These are phyloP conservation scores for Charina bottae DNA, from an alignment of 2,113 vertebrate species.

Conservation along the genomic window DNA sequence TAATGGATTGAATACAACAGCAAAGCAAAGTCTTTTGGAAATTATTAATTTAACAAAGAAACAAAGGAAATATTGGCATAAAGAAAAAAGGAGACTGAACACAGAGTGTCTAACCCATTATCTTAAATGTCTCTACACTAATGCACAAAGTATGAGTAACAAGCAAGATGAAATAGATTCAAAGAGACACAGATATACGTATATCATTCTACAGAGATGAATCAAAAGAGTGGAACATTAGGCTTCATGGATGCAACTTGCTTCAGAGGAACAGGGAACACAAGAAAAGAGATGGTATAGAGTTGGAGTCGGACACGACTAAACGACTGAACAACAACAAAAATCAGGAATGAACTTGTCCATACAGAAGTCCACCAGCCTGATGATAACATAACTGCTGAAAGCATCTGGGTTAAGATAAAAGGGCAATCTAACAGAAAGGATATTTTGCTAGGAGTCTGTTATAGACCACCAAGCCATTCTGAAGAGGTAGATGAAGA, in stretches of 20 bases:
- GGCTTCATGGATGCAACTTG: neutral
- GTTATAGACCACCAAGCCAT: neutral
- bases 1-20: neutral
- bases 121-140: neutral
- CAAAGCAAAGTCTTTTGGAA: neutral
- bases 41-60: neutral
- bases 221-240: neutral
- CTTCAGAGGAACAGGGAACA: neutral
- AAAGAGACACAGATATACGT: neutral
- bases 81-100: neutral
- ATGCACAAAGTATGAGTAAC: neutral
- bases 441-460: neutral
- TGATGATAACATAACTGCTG: neutral
- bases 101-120: neutral
- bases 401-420: too few species aligned
- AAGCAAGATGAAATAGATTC: neutral
- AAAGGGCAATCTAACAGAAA: neutral
- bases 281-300: neutral
- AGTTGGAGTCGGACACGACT: too few species aligned
- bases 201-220: neutral
- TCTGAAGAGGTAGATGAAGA: neutral
- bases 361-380: neutral
- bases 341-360: neutral
- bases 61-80: neutral
- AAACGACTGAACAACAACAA: too few species aligned